Percentiles rank a stretch among this genome's conserved stretches.
Evolutionary conservation across 2,797 vertebrate genomes (phyloP).

Genomic region (Corythornis leucogaster): DNA sequence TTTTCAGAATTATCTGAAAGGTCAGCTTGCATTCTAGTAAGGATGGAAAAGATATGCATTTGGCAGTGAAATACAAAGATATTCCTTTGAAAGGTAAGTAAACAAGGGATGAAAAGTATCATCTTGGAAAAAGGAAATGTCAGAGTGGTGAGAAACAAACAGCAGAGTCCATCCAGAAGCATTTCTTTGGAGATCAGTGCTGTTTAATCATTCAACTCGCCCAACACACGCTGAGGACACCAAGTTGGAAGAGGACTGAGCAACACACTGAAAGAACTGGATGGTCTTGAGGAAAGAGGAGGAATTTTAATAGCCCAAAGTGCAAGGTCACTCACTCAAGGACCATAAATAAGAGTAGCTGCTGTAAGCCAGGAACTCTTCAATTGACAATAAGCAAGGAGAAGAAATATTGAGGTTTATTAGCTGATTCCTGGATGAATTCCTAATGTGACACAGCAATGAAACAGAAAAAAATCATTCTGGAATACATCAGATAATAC

Average conservation of each 20-base stretch:
- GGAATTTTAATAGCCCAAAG: conserved; percentile 16
- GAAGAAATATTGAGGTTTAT: not conserved
- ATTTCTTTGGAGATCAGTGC: not conserved
- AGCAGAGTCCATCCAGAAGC: not conserved
- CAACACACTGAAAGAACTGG: not conserved
- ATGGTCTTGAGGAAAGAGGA: not conserved
- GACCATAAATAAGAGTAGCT: conserved; percentile 14
- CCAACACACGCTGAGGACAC: not conserved
- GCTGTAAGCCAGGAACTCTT: not conserved
- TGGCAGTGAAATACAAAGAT: not conserved
- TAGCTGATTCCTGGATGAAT: not conserved
- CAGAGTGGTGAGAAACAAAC: not conserved
- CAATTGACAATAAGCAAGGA: not conserved
- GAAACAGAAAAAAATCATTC: not conserved
- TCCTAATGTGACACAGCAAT: not conserved
- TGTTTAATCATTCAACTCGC: not conserved
- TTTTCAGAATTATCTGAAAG: conserved; percentile 23
- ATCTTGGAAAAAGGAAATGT: not conserved
- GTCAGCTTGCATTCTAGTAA: not conserved
- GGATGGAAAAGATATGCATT: not conserved
- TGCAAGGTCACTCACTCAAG: conserved; percentile 5
- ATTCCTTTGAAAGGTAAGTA: conserved; percentile 3
- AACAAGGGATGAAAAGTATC: not conserved
- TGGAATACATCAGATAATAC: not conserved
- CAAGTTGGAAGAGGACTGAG: not conserved